Evolutionary conservation across 1,140 invertebrate genomes (phyloP), one percentile per base, ranked within the genome.

Genomic region (Hyles vespertilio): DNA sequence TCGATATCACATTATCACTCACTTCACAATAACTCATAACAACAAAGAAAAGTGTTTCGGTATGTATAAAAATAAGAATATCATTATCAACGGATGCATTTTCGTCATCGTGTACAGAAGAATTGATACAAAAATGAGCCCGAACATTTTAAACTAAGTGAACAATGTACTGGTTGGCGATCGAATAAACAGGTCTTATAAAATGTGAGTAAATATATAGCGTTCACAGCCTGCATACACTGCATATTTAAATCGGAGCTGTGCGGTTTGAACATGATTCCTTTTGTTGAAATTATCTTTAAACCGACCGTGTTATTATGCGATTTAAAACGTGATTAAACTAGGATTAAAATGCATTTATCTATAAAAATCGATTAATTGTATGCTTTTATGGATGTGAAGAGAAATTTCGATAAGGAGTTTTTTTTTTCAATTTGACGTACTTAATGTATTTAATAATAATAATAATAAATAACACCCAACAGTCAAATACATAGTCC

Each of bases 1-100:
- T 40, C 36, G 36, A 40, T 8, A 40, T 48, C 3, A 48, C 5
- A 11, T 10, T 48, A 10, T 48, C n/a, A n/a, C 22, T 22, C 22
- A 22, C 22, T 22, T 22, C 22, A 22, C 22, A 22, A 22, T 22
- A 22, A 22, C 22, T 22, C 52, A 70, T 5, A 64, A 44, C n/a
- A 67, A 49, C 40, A 68, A 45, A 2, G 66, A 72, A 8, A 62
- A 65, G 34, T 70, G 63, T 48, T 67, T 67, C 9, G 70, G 67
- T 53, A 76, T 59, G 51, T 67, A 72, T 10, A 76, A 69, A 11
- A 76, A 67, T 32, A 76, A 40, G 10, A 74, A 76, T 6, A 74
- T 22, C 3, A 61, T 32, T 46, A 75, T 58, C 33, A 70, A 64
- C 2, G 69, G 69, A 64, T 73, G 58, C 3, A 65, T 51, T 52